Base-by-base conservation (phyloP, 2,888 invertebrate genomes). In the Eurois occulta region DNA sequence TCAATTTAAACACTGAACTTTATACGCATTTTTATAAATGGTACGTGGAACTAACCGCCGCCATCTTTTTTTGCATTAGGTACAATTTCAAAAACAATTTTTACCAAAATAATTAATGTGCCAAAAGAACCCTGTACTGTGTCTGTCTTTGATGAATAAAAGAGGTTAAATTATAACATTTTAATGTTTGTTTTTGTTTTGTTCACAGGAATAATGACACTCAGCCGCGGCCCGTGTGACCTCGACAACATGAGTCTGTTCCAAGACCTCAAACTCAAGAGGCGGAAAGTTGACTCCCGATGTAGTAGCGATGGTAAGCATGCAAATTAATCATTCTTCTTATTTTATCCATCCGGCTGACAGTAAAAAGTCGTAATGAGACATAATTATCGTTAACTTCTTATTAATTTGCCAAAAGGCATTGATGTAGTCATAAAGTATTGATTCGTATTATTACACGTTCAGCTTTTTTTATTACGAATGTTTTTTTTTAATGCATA, bases 241-340 rank as follows among this genome's bases (percentile, higher is more conserved):
- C 98, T 98, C 98, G 98, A 98, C 98, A 99, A 98, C 97, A 99
- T 99, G 99, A 99, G 99, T 98, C 98, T 99, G 97, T 99, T 99
- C 98, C 99, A 99, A 98, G 99, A 99, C 97, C 98, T 99, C 97
- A 99, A 99, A 97, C 97, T 99, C 97, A 99, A 99, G 98, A 98
- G 99, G 97, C 98, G 99, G 97, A 99, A 99, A 98, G 98, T 99
- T 96, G 99, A 99, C 97, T 99, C 99, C 97, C 98, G 99, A 97
- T 98, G 99, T 97, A 99, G 99, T 97, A 99, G 99, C 97, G 99
- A 99, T 98, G 99, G 99, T 98, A 95, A 98, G 98, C 74, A 86
- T 83, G 43, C 72, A 66, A 75, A 78, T 72, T 55, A 65, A 71
- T 77, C 21, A 68, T 41, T 41, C 0, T 18, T 66, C 62, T 48